Percentiles rank a stretch among this genome's conserved stretches.
Conservation (phyloP, 1,140 invertebrate genomes). For the Pissodes strobi region DNA sequence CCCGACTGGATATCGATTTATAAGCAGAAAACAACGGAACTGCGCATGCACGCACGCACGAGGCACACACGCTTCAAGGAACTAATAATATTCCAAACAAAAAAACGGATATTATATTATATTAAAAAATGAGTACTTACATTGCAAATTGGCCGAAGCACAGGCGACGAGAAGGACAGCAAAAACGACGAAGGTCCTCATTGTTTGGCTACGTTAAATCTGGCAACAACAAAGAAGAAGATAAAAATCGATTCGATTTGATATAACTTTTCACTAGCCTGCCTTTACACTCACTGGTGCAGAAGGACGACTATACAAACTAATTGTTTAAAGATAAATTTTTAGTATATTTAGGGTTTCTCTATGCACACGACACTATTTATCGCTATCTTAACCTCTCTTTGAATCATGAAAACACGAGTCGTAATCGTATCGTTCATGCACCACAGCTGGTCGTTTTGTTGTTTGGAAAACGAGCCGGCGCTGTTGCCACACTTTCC, state of each 20-base stretch:
- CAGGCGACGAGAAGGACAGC: slow-evolving; percentile 51
- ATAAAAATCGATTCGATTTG: neutral
- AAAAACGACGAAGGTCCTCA: slow-evolving; percentile 57
- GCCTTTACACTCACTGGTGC: slow-evolving; percentile 89
- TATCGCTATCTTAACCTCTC: slow-evolving; percentile 21
- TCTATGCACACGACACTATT: slow-evolving; percentile 39
- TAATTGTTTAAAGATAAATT: slow-evolving; percentile 13
- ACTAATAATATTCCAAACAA: neutral
- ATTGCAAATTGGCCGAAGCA: slow-evolving; percentile 57
- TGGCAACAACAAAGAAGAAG: slow-evolving; percentile 8
- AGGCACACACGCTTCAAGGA: no score
- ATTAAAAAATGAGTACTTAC: slow-evolving; percentile 55
- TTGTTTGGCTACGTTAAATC: slow-evolving; percentile 35
- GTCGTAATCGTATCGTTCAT: neutral
- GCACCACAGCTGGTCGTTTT: slow-evolving; percentile 1
- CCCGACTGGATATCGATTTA: no score
- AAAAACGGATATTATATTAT: neutral
- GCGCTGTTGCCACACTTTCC: neutral
- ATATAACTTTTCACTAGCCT: slow-evolving; percentile 44
- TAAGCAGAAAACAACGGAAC: no score
- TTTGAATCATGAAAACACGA: slow-evolving; percentile 6
- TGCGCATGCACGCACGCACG: no score
- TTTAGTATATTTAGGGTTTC: slow-evolving; percentile 13
- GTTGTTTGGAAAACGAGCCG: neutral
- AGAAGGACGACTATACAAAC: slow-evolving; percentile 70